Evolutionary conservation across 2,113 vertebrate species (phyloP).

Genomic region (Eidolon helvum): DNA sequence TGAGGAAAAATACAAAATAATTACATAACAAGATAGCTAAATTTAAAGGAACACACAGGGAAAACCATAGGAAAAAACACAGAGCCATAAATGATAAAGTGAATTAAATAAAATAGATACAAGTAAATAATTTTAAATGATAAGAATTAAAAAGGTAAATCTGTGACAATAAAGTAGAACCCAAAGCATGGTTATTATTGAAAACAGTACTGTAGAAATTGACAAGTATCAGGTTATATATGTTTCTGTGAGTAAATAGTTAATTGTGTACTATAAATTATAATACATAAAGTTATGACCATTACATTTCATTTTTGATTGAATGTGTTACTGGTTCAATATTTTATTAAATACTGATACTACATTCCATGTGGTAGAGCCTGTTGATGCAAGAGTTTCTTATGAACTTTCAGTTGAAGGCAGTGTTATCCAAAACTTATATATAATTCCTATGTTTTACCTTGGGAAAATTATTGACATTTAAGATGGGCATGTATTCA

Average conservation of each 20-base stretch:
- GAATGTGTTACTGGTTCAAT: not conserved
- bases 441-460: not conserved
- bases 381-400: not conserved
- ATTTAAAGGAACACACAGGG: not conserved
- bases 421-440: not conserved
- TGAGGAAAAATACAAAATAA: not conserved
- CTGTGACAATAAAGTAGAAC: not conserved
- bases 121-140: not conserved
- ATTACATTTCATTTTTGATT: not conserved
- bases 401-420: not conserved
- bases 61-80: not conserved
- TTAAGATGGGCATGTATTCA: not conserved
- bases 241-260: not conserved
- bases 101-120: not conserved
- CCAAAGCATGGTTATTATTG: not conserved
- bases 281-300: not conserved
- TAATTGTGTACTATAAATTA: not conserved
- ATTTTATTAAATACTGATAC: not conserved
- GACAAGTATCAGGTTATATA: not conserved
- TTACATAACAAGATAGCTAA: not conserved
- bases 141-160: not conserved
- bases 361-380: not conserved
- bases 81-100: not conserved
- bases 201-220: not conserved
- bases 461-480: not conserved